These are phyloP conservation scores for Marmota flaviventris DNA, from an alignment of 2,113 vertebrate genomes.

Conservation along the genomic window DNA sequence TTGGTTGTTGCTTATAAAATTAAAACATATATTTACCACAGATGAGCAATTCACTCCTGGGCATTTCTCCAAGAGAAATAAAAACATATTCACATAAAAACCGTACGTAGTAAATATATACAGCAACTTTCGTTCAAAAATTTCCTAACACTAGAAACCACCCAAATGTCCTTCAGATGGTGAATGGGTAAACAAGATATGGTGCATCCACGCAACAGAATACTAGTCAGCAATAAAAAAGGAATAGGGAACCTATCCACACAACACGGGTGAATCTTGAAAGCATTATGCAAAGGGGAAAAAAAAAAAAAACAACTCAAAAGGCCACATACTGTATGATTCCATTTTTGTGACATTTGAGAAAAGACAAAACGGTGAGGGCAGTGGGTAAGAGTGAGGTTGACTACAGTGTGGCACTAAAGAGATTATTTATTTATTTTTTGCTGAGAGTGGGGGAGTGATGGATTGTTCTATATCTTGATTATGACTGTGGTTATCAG, in stretches of 20 bases:
- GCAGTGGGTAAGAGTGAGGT: no score
- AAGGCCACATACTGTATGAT: neutral
- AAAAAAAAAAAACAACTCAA: neutral
- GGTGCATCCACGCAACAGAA: neutral
- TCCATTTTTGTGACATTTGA: neutral
- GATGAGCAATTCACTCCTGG: neutral
- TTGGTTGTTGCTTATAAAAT: neutral
- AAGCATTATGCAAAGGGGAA: neutral
- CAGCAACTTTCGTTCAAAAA: neutral
- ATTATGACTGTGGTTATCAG: neutral
- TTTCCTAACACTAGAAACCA: neutral
- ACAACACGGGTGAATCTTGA: neutral
- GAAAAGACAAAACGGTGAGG: neutral
- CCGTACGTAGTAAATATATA: neutral
- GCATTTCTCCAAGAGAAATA: conserved; percentile 34
- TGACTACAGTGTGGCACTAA: neutral
- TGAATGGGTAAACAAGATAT: neutral
- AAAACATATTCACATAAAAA: conserved; percentile 22
- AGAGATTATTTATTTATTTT: neutral
- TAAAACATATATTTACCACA: neutral
- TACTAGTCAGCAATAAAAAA: neutral
- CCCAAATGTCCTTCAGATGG: neutral
- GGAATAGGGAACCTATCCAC: neutral
- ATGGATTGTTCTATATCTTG: neutral
- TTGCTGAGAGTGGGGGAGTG: no score